Evolutionary conservation across 1,140 invertebrate genomes (phyloP), one percentile per base, ranked within the genome.

Genomic region (Rhopalosiphum padi): DNA sequence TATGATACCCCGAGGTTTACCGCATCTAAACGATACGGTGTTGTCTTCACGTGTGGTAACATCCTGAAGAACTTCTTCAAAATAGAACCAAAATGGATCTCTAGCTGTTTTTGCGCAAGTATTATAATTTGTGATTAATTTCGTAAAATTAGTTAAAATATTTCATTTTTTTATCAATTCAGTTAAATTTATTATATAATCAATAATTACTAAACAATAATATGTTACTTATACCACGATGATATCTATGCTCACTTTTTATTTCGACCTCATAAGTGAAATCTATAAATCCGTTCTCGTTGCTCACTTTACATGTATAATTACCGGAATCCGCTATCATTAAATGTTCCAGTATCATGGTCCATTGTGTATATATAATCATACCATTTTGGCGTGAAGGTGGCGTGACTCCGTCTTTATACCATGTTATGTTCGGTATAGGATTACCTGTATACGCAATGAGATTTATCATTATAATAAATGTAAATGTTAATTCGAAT

Each of bases 301-400:
- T 99, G 95, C 97, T 97, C 15, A 98, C 97, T 46, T 97, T 95
- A 94, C 98, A 99, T 0, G 97, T 98, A 95, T 99, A 99, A 94
- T 97, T 97, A 43, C 98, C 98, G 86, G 96, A 96, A 94, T 99
- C 98, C 30, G 96, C 95, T 6, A 97, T 96, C 0, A 97, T 96
- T 15, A 98, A 95, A 94, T 98, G 97, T 94, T 98, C 97, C 94
- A 98, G 95, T 15, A 95, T 96, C 22, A 98, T 95, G 0, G 96
- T 96, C 97, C 97, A 97, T 94, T 97, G 97, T n/a, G 95, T 95
- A 94, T 96, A 96, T 15, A 96, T 95, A 1, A 97, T 95, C 8
- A 96, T 95, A 23, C 97, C 53, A 97, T 95, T 51, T 95, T 46
- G 95, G n/a, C 97, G 95, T 22, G 95, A 95, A 83, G 96, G 96